Evolutionary conservation across 2,113 vertebrate species (phyloP).

Genomic region (Uropsilus gracilis): DNA sequence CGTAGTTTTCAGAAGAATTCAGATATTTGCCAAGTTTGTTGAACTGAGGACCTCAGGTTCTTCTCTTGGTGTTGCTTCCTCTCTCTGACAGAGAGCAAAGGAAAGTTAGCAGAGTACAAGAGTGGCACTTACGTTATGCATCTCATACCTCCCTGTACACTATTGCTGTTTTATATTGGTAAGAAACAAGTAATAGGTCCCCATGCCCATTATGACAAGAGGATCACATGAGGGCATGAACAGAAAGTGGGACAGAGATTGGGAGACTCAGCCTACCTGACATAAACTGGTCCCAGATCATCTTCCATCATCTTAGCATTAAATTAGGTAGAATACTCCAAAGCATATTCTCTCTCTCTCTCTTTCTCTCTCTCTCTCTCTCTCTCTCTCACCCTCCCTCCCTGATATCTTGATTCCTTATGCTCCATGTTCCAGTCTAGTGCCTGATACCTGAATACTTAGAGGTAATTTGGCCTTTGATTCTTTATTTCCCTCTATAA

Average conservation of each 20-base stretch:
- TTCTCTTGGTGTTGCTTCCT: not conserved
- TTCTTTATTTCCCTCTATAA: not conserved
- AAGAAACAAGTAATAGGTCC: not conserved
- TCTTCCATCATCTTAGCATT: not conserved
- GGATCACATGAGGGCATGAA: not conserved
- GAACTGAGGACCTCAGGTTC: not conserved
- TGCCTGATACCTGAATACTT: not conserved
- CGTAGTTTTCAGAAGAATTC: not conserved
- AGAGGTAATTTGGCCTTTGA: not conserved
- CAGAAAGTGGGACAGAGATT: not conserved
- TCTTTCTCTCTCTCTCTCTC: too few relatives aligned
- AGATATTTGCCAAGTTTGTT: not conserved
- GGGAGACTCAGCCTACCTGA: not conserved
- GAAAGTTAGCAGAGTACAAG: not conserved
- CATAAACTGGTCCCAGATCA: not conserved
- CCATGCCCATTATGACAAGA: not conserved
- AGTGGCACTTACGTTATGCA: not conserved
- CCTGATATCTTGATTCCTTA: not conserved
- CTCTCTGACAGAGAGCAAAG: not conserved
- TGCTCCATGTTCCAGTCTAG: not conserved
- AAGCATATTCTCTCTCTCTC: not conserved
- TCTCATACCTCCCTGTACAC: too few relatives aligned
- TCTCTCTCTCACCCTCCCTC: not conserved
- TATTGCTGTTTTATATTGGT: not conserved
- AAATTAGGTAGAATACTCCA: not conserved